A percentile compares a stretch with the other conserved stretches of the same genome.
These are phyloP conservation scores for Luidia sarsii DNA, from an alignment of 53 echinoderm and acorn worm species.

Conservation along the genomic window DNA sequence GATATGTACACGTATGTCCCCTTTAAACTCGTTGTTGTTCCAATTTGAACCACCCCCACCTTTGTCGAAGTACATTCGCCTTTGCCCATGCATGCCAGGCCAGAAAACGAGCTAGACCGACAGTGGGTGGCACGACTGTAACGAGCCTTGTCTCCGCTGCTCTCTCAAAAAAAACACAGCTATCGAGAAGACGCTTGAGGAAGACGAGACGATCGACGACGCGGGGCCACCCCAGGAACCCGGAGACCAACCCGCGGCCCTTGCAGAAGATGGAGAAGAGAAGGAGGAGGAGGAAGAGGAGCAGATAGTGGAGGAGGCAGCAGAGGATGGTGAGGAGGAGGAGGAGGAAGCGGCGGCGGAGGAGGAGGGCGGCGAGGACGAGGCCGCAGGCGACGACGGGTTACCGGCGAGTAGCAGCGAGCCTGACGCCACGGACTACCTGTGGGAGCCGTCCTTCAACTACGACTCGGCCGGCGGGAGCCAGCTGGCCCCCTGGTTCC, in stretches of 20 bases:
- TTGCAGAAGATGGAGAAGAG: not conserved
- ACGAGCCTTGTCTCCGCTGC: too few species aligned
- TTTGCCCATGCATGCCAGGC: too few species aligned
- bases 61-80: not conserved
- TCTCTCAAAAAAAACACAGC: too few species aligned
- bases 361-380: not conserved
- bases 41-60: too few species aligned
- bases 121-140: too few species aligned
- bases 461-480: conserved; percentile 11
- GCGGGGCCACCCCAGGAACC: too few species aligned
- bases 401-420: conserved; percentile 21
- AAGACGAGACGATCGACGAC: not conserved
- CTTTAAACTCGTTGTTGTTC: too few species aligned
- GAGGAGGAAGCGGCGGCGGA: not conserved
- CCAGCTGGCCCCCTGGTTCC: conserved; percentile 4
- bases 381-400: not conserved
- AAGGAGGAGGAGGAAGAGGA: conserved; percentile 5
- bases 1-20: too few species aligned
- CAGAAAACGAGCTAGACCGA: too few species aligned
- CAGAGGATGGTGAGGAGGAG: not conserved
- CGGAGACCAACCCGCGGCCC: not conserved
- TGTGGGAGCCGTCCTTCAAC: conserved; percentile 30
- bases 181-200: not conserved
- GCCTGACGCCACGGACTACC: conserved; percentile 33
- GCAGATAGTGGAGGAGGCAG: conserved; percentile 2